Percentiles rank a stretch among this genome's conserved stretches.
phyloP scores from a whole-genome alignment of 2,113 vertebrate species.

The Eubucco bourcierii region DNA sequence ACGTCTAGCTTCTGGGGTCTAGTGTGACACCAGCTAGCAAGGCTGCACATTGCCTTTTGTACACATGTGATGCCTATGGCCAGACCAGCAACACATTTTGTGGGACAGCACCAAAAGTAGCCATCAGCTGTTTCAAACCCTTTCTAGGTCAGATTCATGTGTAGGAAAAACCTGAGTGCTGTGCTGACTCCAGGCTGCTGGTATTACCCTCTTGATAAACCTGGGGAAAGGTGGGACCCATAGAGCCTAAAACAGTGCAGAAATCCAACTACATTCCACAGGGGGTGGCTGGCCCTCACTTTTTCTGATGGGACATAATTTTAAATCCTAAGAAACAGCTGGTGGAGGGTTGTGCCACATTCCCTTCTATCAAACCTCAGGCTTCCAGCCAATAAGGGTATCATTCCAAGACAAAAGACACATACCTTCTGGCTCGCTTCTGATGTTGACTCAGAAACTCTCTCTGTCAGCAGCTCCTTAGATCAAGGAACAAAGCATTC shows the following conservation, averaged over 20 bases:
- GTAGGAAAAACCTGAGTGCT: background rate
- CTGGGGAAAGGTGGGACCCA: background rate
- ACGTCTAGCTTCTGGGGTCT: background rate
- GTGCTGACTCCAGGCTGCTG: background rate
- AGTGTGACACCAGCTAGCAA: background rate
- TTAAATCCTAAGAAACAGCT: background rate
- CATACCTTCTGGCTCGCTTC: constrained; percentile 18
- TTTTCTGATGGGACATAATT: background rate
- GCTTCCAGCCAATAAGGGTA: background rate
- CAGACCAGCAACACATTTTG: background rate
- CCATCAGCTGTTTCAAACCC: background rate
- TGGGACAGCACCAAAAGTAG: background rate
- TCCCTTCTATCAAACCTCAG: background rate
- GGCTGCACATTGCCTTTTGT: background rate
- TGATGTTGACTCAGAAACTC: background rate
- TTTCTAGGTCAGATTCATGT: background rate
- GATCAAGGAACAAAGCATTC: background rate
- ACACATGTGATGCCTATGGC: rapidly evolving
- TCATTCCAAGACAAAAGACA: constrained; percentile 33
- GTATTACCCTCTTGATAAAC: no score
- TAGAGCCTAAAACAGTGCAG: background rate
- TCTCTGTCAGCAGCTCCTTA: background rate
- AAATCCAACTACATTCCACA: background rate
- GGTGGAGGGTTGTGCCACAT: background rate
- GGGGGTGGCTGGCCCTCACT: background rate